phyloP scores from a whole-genome alignment of 2,888 invertebrate species.

The Acronicta leporina region DNA sequence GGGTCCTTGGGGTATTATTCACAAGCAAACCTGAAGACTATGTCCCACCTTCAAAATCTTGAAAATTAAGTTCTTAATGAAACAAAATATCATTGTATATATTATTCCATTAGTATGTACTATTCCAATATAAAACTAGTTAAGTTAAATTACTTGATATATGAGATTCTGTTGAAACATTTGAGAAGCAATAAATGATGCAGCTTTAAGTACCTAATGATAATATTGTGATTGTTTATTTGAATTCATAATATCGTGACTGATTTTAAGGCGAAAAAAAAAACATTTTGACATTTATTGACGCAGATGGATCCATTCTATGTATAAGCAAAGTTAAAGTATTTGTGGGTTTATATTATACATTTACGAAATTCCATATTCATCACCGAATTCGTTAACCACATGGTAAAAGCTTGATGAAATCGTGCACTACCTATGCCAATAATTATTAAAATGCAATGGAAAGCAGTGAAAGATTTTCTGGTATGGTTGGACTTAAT shows the following conservation, averaged over 20 bases:
- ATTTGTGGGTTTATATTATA: not conserved
- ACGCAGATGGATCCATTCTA: no score
- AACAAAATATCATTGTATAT: constrained; percentile 26
- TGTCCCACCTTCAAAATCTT: constrained; percentile 64
- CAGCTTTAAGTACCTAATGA: constrained; percentile 35
- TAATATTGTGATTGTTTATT: not conserved
- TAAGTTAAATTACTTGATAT: constrained; percentile 35
- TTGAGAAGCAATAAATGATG: constrained; percentile 29
- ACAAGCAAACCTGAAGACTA: constrained; percentile 90
- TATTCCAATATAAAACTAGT: constrained; percentile 21
- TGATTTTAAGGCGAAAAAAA: not conserved
- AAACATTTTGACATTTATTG: not conserved
- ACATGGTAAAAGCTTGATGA: no score
- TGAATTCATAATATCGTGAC: not conserved
- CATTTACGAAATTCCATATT: no score
- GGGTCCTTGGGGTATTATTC: constrained; percentile 94
- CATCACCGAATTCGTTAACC: no score
- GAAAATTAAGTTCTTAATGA: constrained; percentile 35
- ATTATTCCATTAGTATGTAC: constrained; percentile 42
- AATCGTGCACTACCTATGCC: no score
- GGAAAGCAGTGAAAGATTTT: no score
- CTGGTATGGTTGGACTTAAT: no score
- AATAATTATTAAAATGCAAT: no score
- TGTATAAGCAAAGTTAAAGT: not conserved
- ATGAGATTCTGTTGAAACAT: constrained; percentile 24